These are phyloP conservation scores for Paralvinella palmiformis DNA, from an alignment of 1,140 invertebrate species.

Conservation along the genomic window DNA sequence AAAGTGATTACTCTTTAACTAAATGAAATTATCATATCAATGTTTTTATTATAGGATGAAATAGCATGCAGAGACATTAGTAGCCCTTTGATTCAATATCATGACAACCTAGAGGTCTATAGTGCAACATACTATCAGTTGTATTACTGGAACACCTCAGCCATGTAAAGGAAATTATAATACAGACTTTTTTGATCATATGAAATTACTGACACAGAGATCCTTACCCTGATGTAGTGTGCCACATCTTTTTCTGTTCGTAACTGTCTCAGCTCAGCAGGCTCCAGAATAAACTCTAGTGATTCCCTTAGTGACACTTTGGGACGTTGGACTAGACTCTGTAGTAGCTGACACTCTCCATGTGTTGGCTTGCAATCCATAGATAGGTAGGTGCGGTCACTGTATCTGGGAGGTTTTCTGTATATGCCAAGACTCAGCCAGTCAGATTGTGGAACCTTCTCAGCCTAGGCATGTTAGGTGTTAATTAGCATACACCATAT, in stretches of 20 bases:
- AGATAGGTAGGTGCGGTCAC: constrained; percentile 41
- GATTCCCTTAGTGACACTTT: constrained; percentile 31
- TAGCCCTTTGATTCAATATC: no score
- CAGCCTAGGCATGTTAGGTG: neutral
- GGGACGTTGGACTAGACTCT: constrained; percentile 34
- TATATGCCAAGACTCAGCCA: constrained; percentile 40
- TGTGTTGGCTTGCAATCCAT: constrained; percentile 37
- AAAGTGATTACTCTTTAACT: no score
- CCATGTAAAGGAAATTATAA: no score
- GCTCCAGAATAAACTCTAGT: constrained; percentile 19
- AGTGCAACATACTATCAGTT: no score
- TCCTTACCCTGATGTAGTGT: constrained; percentile 1
- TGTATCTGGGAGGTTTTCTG: constrained; percentile 40
- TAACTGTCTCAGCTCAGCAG: neutral
- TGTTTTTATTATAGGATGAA: no score
- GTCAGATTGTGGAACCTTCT: constrained; percentile 39
- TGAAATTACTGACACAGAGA: no score
- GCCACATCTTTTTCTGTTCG: neutral
- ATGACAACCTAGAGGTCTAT: no score
- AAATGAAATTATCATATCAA: no score
- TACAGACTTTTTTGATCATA: no score
- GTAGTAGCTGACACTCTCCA: constrained; percentile 39
- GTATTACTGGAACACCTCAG: no score
- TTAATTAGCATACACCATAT: neutral
- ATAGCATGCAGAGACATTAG: no score